Conservation (phyloP, 2,888 invertebrate genomes). For the Dasysyrphus tricinctus region DNA sequence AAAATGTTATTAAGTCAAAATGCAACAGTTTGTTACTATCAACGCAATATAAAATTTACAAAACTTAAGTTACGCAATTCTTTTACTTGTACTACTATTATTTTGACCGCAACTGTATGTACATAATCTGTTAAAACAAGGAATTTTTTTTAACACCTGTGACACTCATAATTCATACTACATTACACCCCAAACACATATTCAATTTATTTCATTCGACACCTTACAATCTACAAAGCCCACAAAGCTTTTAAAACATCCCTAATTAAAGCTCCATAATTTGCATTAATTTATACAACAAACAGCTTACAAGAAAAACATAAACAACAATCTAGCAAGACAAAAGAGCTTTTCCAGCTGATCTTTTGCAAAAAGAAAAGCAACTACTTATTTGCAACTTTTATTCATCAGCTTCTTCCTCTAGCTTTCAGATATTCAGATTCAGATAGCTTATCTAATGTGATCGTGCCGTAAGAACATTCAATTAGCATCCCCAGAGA, state of each 20-base stretch:
- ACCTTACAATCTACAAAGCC: conserved; percentile 19
- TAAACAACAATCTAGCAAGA: conserved; percentile 32
- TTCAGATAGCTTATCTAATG: conserved; percentile 44
- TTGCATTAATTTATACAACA: conserved; percentile 24
- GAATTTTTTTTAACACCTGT: conserved; percentile 15
- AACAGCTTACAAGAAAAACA: conserved; percentile 26
- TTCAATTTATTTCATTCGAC: background rate
- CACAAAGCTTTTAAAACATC: conserved; percentile 38
- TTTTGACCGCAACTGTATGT: too few species aligned
- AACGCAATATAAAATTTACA: too few species aligned
- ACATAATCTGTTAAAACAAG: background rate
- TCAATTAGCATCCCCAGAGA: conserved; percentile 65
- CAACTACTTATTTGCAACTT: conserved; percentile 54
- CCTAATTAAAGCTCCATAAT: conserved; percentile 25
- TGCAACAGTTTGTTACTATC: too few species aligned
- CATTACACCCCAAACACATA: background rate
- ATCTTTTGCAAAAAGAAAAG: conserved; percentile 21
- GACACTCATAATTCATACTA: background rate
- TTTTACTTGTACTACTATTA: too few species aligned
- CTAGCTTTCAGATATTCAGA: conserved; percentile 55
- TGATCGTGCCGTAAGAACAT: conserved; percentile 47
- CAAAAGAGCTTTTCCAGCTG: conserved; percentile 56
- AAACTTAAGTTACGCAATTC: too few species aligned
- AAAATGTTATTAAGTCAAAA: too few species aligned
- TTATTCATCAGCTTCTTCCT: conserved; percentile 35